These are phyloP conservation scores for Ophion slaviceki DNA, from an alignment of 2,888 invertebrate species.

Conservation along the genomic window DNA sequence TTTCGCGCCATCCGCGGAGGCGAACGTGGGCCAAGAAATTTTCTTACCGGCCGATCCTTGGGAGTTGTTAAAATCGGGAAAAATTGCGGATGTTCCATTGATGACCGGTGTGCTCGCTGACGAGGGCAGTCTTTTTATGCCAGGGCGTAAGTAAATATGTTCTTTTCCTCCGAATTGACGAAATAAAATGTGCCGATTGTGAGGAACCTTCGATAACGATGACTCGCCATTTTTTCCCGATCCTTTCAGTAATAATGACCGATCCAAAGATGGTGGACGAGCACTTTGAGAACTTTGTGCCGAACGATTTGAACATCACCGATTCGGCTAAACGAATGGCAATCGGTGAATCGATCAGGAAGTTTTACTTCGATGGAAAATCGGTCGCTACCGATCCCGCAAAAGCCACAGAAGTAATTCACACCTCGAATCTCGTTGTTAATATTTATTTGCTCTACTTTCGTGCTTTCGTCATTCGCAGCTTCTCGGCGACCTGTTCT, in stretches of 20 bases:
- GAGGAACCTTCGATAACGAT: too few relatives aligned
- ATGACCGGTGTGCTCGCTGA: slow-evolving; percentile 75
- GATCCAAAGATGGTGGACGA: slow-evolving; percentile 74
- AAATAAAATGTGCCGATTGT: not conserved
- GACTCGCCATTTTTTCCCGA: not conserved
- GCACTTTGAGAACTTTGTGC: slow-evolving; percentile 77
- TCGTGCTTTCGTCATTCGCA: slow-evolving; percentile 51
- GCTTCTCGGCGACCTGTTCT: slow-evolving; percentile 75
- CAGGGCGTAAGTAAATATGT: slow-evolving; percentile 66
- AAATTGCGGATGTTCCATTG: slow-evolving; percentile 77
- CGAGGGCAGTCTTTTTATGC: slow-evolving; percentile 72
- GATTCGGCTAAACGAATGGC: slow-evolving; percentile 69
- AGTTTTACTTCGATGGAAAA: slow-evolving; percentile 78
- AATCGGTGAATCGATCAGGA: slow-evolving; percentile 72
- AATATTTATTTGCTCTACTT: slow-evolving; percentile 25
- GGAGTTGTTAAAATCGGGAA: slow-evolving; percentile 77
- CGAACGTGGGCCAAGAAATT: slow-evolving; percentile 76
- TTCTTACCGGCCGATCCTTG: slow-evolving; percentile 78
- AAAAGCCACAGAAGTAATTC: slow-evolving; percentile 64
- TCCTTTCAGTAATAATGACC: slow-evolving; percentile 68
- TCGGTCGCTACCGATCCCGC: slow-evolving; percentile 70
- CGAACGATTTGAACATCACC: slow-evolving; percentile 77
- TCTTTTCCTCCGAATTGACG: not conserved
- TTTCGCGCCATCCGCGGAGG: slow-evolving; percentile 77
- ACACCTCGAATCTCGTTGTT: not conserved